These are phyloP conservation scores for Isoperla grammatica DNA, from an alignment of 2,888 invertebrate genomes.

Conservation along the genomic window DNA sequence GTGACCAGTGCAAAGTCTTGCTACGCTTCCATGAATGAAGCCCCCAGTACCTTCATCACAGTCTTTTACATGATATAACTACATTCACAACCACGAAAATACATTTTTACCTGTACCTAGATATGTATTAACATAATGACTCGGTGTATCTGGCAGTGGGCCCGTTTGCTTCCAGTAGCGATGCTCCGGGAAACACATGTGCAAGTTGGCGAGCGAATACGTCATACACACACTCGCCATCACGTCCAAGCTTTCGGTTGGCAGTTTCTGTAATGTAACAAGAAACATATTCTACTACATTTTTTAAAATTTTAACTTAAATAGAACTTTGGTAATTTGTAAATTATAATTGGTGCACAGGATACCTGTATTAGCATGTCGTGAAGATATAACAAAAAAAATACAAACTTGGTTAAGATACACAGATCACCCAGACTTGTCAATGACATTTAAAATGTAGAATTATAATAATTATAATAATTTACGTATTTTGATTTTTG, in stretches of 20 bases:
- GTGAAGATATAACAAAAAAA: not conserved
- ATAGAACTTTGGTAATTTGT: not conserved
- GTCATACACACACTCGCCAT: slow-evolving; percentile 70
- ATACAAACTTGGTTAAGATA: not conserved
- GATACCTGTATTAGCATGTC: too few species aligned
- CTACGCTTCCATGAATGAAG: too few species aligned
- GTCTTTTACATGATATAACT: too few species aligned
- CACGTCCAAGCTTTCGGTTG: slow-evolving; percentile 63
- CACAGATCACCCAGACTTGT: too few species aligned
- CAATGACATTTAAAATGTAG: too few species aligned
- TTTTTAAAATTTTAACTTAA: not conserved
- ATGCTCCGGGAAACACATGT: slow-evolving; percentile 71
- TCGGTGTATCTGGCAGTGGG: slow-evolving; percentile 45
- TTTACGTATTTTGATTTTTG: too few species aligned
- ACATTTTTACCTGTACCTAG: slow-evolving; percentile 49
- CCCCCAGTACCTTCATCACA: too few species aligned
- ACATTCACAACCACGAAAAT: too few species aligned
- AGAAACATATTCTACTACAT: not conserved
- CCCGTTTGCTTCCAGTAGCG: slow-evolving; percentile 57
- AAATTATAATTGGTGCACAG: too few species aligned
- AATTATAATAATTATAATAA: too few species aligned
- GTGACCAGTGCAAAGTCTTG: too few species aligned
- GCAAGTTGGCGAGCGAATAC: slow-evolving; percentile 71
- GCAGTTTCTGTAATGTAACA: slow-evolving; percentile 56
- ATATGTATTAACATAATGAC: slow-evolving; percentile 66